A percentile compares a stretch with the other conserved stretches of the same genome.
Evolutionary conservation across 2,888 invertebrate species (phyloP).

Genomic region (Lasioglossum morio): DNA sequence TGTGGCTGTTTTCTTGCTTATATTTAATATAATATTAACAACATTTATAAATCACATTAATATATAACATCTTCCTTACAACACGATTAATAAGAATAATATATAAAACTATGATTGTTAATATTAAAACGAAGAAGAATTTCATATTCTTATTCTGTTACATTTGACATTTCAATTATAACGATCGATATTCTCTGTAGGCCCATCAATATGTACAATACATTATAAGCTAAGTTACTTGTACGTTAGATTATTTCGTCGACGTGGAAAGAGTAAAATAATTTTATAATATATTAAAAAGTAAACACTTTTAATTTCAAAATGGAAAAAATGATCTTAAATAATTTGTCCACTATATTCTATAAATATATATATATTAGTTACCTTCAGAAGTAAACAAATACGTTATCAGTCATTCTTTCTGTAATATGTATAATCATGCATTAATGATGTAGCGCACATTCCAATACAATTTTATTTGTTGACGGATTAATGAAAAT

Average conservation of each 20-base stretch:
- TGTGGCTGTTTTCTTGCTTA: slow-evolving; percentile 71
- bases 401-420: slow-evolving; percentile 18
- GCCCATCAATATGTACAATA: slow-evolving; percentile 38
- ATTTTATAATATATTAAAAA: slow-evolving; percentile 36
- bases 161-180: slow-evolving; percentile 38
- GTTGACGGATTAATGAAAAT: slow-evolving; percentile 20
- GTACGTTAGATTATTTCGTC: slow-evolving; percentile 36
- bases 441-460: slow-evolving; percentile 35
- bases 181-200: slow-evolving; percentile 30
- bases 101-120: slow-evolving; percentile 29
- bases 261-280: slow-evolving; percentile 28
- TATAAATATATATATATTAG: background rate
- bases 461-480: slow-evolving; percentile 55
- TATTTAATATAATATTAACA: slow-evolving; percentile 26
- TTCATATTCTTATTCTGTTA: slow-evolving; percentile 25
- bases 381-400: slow-evolving; percentile 22
- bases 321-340: slow-evolving; percentile 1
- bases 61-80: slow-evolving; percentile 28
- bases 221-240: slow-evolving; percentile 41
- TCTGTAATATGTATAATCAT: slow-evolving; percentile 20
- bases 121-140: slow-evolving; percentile 24
- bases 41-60: slow-evolving; percentile 45
- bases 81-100: slow-evolving; percentile 27
- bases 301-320: slow-evolving; percentile 30
- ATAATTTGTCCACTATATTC: slow-evolving; percentile 16